These are phyloP conservation scores for Phodopus roborovskii DNA, from an alignment of 2,113 vertebrate species.

Conservation along the genomic window DNA sequence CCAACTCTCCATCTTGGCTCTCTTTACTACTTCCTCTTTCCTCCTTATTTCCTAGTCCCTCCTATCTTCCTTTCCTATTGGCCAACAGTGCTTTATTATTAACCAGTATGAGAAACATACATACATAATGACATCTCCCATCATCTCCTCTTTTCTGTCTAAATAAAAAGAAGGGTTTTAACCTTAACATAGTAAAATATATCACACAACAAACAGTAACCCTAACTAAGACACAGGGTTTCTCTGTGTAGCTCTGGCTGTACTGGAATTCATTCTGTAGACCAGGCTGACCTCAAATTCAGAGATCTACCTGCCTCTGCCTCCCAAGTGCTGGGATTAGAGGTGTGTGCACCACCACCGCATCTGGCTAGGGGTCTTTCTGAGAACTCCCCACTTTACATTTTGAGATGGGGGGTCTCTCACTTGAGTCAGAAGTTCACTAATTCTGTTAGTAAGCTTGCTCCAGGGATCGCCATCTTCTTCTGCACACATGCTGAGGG, in stretches of 20 bases:
- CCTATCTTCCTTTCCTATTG: too few species aligned
- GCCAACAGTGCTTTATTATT: too few species aligned
- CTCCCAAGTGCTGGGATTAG: not conserved
- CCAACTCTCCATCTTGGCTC: too few species aligned
- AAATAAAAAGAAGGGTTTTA: too few species aligned
- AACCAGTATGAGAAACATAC: too few species aligned
- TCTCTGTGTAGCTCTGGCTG: not conserved
- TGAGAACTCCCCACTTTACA: not conserved
- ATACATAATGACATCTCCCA: too few species aligned
- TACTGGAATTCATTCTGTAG: not conserved
- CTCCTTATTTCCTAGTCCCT: too few species aligned
- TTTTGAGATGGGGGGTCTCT: not conserved
- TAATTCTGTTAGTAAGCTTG: not conserved
- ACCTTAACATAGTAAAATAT: too few species aligned
- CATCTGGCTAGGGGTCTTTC: not conserved
- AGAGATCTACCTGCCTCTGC: not conserved
- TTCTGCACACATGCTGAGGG: not conserved
- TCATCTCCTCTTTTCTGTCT: too few species aligned
- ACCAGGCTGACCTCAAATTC: not conserved
- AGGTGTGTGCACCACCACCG: not conserved
- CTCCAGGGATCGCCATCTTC: not conserved
- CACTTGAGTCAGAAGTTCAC: not conserved
- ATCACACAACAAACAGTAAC: too few species aligned
- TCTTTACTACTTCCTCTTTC: too few species aligned
- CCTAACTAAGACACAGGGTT: not conserved